Conservation (phyloP, 37 sponge, comb jelly and placozoan genomes). For the Geodia barretti region DNA sequence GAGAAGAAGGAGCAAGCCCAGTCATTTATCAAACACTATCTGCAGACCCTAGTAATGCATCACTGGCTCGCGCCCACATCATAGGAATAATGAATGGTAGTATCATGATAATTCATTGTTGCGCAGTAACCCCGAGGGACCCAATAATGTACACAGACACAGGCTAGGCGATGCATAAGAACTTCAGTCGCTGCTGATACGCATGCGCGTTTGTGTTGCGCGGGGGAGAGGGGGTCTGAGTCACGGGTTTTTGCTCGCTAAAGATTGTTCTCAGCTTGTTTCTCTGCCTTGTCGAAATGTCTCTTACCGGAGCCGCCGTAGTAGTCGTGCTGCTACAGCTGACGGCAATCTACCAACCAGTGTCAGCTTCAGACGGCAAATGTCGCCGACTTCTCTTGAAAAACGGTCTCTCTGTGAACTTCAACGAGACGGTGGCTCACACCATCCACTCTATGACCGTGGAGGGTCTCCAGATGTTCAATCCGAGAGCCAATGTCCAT, state of each 20-base stretch:
- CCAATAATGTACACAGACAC: too few relatives aligned
- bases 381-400: slow-evolving; percentile 13
- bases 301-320: too few relatives aligned
- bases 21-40: slow-evolving; percentile 64
- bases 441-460: slow-evolving; percentile 84
- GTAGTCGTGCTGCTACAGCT: slow-evolving; percentile 44
- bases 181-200: too few relatives aligned
- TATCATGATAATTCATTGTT: too few relatives aligned
- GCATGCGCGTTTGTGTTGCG: too few relatives aligned
- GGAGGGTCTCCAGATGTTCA: slow-evolving; percentile 68
- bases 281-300: too few relatives aligned
- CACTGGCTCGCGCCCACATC: slow-evolving; percentile 13
- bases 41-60: slow-evolving; percentile 53
- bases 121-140: too few relatives aligned
- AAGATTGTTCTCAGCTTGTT: too few relatives aligned
- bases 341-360: slow-evolving; percentile 32
- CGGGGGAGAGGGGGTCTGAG: too few relatives aligned
- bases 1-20: slow-evolving; percentile 49
- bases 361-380: slow-evolving; percentile 28
- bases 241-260: too few relatives aligned
- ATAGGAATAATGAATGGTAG: background rate
- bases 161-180: too few relatives aligned
- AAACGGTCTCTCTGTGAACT: slow-evolving; percentile 61
- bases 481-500: slow-evolving; percentile 48
- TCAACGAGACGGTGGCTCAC: slow-evolving; percentile 81